Base-by-base conservation (phyloP, 2,797 vertebrate species). In the Danio aesculapii region DNA sequence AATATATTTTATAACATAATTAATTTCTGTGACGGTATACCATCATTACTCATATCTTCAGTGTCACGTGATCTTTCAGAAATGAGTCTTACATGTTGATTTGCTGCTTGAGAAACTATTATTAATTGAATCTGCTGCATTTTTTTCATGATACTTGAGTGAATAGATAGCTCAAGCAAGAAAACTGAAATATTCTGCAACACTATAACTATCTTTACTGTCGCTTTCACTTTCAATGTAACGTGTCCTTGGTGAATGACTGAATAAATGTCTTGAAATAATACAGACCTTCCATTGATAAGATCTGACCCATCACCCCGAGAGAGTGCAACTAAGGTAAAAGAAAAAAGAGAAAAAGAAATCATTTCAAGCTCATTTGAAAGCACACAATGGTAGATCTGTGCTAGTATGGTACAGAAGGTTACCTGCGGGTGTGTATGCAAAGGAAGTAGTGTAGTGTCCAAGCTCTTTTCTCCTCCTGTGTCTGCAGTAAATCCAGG, bases 361-460 rank as follows among this genome's bases (percentile, higher is more conserved):
- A 17, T 72, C 13, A 21, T 64, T 58, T 76, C 1, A 58, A 59
- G 16, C 13, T 43, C 0, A 61, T 62, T 44, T 16, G n/a, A 14
- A 55, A 9, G 6, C 14, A 59, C 11, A 78, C 55, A 47, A 21
- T 52, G 50, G n/a, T 62, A 53, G n/a, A 46, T 76, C 41, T 63
- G 8, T 46, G 43, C 46, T 63, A 52, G 5, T 50, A 39, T 52
- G 12, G 77, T 10, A 8, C 9, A 47, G 5, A 49, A 66, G 50
- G 88, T 90, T 91, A 96, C 97, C 96, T 81, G 96, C 95, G 5
- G 98, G 97, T 0, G 96, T 97, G 84, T 98, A 99, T 12, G 97
- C 96, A 46, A 99, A 99, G 74, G 98, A 99, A 0, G 97, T 98
- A 92, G 96, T 92, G 72, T 98, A 99, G 87, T 99, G 97, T 61